These are phyloP conservation scores for Acronicta alni DNA, from an alignment of 2,888 invertebrate species.

Conservation along the genomic window DNA sequence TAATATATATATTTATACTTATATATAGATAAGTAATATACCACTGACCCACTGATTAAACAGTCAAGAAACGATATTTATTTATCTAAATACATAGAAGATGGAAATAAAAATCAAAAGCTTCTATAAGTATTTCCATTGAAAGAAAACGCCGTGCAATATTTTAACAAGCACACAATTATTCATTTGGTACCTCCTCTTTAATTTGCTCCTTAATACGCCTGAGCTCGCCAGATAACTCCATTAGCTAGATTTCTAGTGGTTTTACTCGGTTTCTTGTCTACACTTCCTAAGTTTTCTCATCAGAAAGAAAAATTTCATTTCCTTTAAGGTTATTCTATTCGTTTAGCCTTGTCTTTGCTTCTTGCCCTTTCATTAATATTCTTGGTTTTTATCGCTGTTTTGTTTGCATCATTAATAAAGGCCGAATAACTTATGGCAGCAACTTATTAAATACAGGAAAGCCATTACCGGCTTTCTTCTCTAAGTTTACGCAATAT, in stretches of 20 bases:
- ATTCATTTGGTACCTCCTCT: slow-evolving; percentile 50
- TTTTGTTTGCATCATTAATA: slow-evolving; percentile 67
- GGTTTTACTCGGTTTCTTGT: slow-evolving; percentile 66
- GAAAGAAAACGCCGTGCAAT: slow-evolving; percentile 43
- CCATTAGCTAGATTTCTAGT: slow-evolving; percentile 67
- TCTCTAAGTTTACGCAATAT: slow-evolving; percentile 27
- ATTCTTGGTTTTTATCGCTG: slow-evolving; percentile 60
- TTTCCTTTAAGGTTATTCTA: slow-evolving; percentile 64
- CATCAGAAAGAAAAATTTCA: slow-evolving; percentile 69
- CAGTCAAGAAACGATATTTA: too few relatives aligned
- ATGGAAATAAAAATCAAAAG: background rate
- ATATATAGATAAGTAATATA: too few relatives aligned
- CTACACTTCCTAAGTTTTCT: slow-evolving; percentile 67
- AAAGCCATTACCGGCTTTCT: slow-evolving; percentile 59
- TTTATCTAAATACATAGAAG: too few relatives aligned
- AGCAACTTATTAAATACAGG: slow-evolving; percentile 61
- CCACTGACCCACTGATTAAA: too few relatives aligned
- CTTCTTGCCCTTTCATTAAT: slow-evolving; percentile 60
- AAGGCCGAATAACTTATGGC: slow-evolving; percentile 61
- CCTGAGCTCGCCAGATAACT: slow-evolving; percentile 62
- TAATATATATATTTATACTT: too few relatives aligned
- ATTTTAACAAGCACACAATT: slow-evolving; percentile 48
- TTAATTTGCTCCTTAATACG: slow-evolving; percentile 62
- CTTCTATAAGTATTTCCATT: slow-evolving; percentile 27
- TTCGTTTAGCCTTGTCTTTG: slow-evolving; percentile 55